These are phyloP conservation scores for Cyanoramphus novaezelandiae DNA, from an alignment of 2,113 vertebrate genomes.

Conservation along the genomic window DNA sequence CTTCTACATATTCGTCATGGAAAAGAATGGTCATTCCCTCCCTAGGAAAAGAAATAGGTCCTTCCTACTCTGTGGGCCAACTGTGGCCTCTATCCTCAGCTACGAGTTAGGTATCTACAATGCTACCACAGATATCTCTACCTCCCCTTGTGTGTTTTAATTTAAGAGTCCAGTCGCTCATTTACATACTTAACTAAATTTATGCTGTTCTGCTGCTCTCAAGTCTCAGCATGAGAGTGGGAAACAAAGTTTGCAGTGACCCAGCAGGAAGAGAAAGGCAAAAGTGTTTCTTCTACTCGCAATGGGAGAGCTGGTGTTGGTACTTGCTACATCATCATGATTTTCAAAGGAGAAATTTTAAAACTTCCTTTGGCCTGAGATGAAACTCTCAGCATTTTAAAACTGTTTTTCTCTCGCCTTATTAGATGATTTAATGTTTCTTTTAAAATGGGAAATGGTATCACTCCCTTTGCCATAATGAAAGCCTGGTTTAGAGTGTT, in stretches of 20 bases:
- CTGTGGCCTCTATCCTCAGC: not conserved
- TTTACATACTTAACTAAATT: slow-evolving; percentile 54
- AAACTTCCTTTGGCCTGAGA: slow-evolving; percentile 49
- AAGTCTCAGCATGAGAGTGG: slow-evolving; percentile 29
- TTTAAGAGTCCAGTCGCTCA: not conserved
- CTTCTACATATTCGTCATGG: not conserved
- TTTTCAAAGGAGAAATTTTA: slow-evolving; percentile 61
- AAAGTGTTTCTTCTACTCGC: slow-evolving; percentile 3
- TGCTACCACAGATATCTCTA: too few species aligned
- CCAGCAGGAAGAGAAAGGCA: slow-evolving; percentile 44
- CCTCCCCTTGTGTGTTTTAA: not conserved
- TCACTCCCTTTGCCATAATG: slow-evolving; percentile 2
- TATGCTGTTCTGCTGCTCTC: slow-evolving; percentile 21
- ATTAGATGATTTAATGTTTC: slow-evolving; percentile 16
- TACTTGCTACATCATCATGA: slow-evolving; percentile 27
- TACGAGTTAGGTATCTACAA: not conserved
- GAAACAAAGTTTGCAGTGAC: slow-evolving; percentile 52
- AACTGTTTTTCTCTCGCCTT: not conserved
- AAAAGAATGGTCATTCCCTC: not conserved
- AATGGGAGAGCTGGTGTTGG: slow-evolving; percentile 44
- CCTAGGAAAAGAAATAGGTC: not conserved
- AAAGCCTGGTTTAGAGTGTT: slow-evolving; percentile 16
- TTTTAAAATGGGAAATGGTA: slow-evolving; percentile 44
- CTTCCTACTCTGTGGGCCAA: not conserved
- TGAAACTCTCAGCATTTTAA: not conserved